Evolutionary conservation across 2,888 invertebrate genomes (phyloP).

Genomic region (Yponomeuta plumbellus): DNA sequence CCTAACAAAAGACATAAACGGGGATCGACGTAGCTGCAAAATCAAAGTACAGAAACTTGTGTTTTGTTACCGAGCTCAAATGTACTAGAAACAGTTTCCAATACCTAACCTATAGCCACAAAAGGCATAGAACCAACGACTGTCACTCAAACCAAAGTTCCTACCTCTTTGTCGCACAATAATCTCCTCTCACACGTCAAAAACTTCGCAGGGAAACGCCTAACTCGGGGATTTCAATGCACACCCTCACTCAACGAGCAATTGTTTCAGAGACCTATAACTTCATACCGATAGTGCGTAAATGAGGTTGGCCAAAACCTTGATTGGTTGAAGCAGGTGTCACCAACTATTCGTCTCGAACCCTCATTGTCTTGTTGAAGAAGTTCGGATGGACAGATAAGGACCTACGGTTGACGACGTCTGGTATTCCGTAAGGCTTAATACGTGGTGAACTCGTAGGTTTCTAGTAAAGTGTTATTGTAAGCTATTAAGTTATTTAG

Average conservation of each 20-base stretch:
- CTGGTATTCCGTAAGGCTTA: background rate
- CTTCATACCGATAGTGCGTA: background rate
- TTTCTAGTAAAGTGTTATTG: background rate
- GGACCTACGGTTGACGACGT: constrained; percentile 19
- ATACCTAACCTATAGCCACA: background rate
- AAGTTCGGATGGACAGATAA: constrained; percentile 56
- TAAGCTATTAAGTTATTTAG: no score
- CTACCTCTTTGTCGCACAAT: background rate
- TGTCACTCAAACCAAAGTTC: background rate
- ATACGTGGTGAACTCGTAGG: background rate
- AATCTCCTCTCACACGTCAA: background rate
- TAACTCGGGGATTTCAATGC: background rate
- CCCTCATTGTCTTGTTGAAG: constrained; percentile 47
- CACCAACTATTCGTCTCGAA: constrained; percentile 38
- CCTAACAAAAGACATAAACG: background rate
- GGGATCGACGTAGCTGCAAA: background rate
- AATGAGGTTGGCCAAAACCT: background rate
- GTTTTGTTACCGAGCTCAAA: background rate
- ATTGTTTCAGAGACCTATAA: background rate
- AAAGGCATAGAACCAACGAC: background rate
- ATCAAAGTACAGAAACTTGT: background rate
- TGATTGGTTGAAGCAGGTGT: constrained; percentile 28
- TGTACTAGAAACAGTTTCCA: background rate
- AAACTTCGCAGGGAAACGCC: background rate
- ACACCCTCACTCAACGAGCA: background rate